These are phyloP conservation scores for Zaprionus davidi DNA, from an alignment of 1,140 invertebrate species.

Conservation along the genomic window DNA sequence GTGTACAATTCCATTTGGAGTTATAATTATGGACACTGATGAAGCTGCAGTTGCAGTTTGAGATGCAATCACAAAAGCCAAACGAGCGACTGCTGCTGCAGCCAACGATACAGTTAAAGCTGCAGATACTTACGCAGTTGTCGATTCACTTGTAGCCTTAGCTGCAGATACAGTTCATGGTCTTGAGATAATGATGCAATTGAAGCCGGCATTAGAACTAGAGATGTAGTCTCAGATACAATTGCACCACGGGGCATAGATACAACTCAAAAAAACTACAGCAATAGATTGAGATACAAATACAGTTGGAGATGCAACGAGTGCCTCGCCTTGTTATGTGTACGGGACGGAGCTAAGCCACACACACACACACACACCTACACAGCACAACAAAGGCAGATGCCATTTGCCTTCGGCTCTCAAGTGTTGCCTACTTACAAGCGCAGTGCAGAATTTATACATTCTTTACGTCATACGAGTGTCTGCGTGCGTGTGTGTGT, in stretches of 20 bases:
- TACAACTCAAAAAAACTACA: too few relatives aligned
- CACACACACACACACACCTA: background rate
- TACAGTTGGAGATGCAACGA: background rate
- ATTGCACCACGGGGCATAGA: too few relatives aligned
- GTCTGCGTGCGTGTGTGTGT: background rate
- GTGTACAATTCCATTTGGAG: background rate
- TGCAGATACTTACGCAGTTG: too few relatives aligned
- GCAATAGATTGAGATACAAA: too few relatives aligned
- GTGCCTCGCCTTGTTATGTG: slow-evolving; percentile 8
- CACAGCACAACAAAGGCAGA: slow-evolving; percentile 12
- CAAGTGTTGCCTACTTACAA: slow-evolving; percentile 36
- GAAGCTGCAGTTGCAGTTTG: background rate
- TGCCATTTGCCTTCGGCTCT: slow-evolving; percentile 14
- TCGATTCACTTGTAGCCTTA: too few relatives aligned
- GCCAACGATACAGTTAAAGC: too few relatives aligned
- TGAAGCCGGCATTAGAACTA: too few relatives aligned
- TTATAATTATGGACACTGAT: background rate
- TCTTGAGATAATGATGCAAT: too few relatives aligned
- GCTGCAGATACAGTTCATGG: too few relatives aligned
- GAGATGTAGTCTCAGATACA: too few relatives aligned
- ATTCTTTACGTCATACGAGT: background rate
- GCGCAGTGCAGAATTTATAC: slow-evolving; percentile 15
- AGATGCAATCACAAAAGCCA: too few relatives aligned
- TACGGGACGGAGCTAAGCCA: background rate
- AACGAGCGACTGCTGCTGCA: too few relatives aligned